A percentile compares a stretch with the other conserved stretches of the same genome.
Evolutionary conservation across 2,888 invertebrate genomes (phyloP).

Genomic region (Dinocampus coccinellae): DNA sequence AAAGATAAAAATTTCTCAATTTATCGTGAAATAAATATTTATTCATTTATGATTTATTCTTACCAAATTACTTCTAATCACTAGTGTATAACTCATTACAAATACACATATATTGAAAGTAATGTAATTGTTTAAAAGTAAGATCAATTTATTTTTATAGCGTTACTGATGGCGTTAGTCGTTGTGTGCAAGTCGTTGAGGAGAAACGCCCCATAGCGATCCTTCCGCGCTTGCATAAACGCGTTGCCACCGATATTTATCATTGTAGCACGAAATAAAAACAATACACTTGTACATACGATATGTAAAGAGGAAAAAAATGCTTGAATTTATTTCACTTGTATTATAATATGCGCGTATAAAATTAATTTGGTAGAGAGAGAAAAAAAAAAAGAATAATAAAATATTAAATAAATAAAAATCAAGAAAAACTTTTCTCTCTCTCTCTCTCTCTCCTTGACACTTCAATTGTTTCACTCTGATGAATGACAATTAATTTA

Average conservation of each 20-base stretch:
- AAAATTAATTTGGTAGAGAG: background rate
- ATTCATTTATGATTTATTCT: background rate
- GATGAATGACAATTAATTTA: background rate
- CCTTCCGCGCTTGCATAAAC: conserved; percentile 40
- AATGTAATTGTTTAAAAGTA: conserved; percentile 17
- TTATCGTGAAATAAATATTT: too few relatives aligned
- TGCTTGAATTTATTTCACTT: conserved; percentile 5
- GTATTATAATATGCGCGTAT: background rate
- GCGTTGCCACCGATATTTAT: conserved; percentile 26
- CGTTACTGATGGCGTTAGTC: conserved; percentile 21
- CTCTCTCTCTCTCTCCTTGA: background rate
- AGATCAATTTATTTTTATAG: conserved; percentile 35
- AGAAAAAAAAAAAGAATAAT: background rate
- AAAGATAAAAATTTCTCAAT: too few relatives aligned
- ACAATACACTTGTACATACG: background rate
- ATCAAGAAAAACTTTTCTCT: too few relatives aligned
- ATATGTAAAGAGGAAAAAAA: too few relatives aligned
- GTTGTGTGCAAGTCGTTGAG: conserved; percentile 3
- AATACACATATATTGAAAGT: background rate
- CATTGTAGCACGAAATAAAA: conserved; percentile 16
- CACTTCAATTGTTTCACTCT: background rate
- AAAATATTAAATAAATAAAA: background rate
- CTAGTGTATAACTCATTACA: conserved; percentile 11
- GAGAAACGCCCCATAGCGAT: conserved; percentile 20
- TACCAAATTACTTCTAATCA: background rate